A percentile compares a stretch with the other conserved stretches of the same genome.
phyloP scores from a whole-genome alignment of 2,797 vertebrate species.

The Oophaga sylvatica region DNA sequence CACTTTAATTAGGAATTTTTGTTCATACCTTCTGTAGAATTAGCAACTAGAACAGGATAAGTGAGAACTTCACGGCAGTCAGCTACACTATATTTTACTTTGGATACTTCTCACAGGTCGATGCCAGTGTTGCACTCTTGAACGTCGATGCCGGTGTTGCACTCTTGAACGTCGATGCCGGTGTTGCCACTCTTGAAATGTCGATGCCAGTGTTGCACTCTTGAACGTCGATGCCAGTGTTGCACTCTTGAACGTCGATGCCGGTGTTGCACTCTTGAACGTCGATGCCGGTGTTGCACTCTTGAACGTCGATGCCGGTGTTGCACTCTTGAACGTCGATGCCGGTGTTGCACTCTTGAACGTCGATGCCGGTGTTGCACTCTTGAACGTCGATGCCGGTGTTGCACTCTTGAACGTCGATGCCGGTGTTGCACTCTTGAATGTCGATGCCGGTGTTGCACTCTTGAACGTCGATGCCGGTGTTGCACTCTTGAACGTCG shows the following conservation, averaged over 20 bases:
- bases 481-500: no score
- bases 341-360: background rate
- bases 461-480: slow-evolving; percentile 12
- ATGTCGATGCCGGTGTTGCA: background rate
- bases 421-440: no score
- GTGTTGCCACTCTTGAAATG: no score
- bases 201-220: no score
- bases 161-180: no score
- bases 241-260: no score
- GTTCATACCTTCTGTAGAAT: background rate
- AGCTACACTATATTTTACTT: background rate
- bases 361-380: background rate
- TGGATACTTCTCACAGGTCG: slow-evolving; percentile 32
- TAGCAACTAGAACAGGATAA: background rate
- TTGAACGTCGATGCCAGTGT: background rate
- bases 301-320: no score
- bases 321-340: slow-evolving; percentile 25
- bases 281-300: background rate
- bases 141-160: background rate
- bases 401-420: no score
- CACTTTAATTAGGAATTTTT: background rate
- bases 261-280: background rate
- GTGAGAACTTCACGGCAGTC: background rate
- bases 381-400: no score
- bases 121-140: background rate